These are phyloP conservation scores for Nymphicus hollandicus DNA, from an alignment of 2,113 vertebrate genomes.

Conservation along the genomic window DNA sequence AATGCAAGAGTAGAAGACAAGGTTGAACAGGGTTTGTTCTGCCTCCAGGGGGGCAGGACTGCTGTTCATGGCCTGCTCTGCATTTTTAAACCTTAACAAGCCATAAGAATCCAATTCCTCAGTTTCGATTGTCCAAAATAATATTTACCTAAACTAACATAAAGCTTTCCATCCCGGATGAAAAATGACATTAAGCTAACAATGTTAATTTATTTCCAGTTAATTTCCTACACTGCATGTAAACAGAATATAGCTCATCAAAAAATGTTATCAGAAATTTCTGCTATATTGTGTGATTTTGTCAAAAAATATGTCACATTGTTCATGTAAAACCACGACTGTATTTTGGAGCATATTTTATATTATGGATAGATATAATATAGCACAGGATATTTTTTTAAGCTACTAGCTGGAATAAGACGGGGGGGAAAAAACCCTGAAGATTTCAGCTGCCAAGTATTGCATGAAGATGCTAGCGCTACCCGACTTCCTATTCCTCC, in stretches of 20 bases:
- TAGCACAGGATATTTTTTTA: not conserved
- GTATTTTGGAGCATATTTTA: not conserved
- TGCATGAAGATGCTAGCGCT: not conserved
- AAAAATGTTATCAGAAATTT: not conserved
- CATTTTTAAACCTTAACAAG: not conserved
- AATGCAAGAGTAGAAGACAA: not conserved
- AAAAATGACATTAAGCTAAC: not conserved
- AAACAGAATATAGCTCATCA: not conserved
- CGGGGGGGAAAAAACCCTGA: rapidly evolving
- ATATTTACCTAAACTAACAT: not conserved
- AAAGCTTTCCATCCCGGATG: not conserved
- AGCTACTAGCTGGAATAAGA: not conserved
- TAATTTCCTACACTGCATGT: not conserved
- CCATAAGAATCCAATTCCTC: not conserved
- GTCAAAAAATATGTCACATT: not conserved
- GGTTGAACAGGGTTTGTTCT: not conserved
- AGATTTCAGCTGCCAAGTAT: not conserved
- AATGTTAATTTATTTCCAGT: not conserved
- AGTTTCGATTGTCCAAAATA: not conserved
- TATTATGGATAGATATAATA: not conserved
- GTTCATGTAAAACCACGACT: not conserved
- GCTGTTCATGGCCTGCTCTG: not conserved
- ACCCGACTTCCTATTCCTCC: not conserved
- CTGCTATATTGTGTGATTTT: not conserved
- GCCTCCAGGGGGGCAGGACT: not conserved